Percentiles rank a stretch among this genome's conserved stretches.
Evolutionary conservation across 2,888 invertebrate genomes (phyloP).

Genomic region (Caenorhabditis doughertyi): DNA sequence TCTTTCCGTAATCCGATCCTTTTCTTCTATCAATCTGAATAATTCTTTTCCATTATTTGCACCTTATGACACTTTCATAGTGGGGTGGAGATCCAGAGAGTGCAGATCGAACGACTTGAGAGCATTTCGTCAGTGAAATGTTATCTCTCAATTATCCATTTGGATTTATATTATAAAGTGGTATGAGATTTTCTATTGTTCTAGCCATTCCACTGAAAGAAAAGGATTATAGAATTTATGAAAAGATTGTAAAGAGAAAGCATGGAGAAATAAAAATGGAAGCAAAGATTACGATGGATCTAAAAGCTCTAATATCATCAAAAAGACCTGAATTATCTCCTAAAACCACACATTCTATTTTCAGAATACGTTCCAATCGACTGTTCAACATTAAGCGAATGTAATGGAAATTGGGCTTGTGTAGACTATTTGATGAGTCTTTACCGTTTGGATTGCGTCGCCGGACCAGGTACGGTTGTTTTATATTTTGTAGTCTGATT

Average conservation of each 20-base stretch:
- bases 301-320: not conserved
- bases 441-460: conserved; percentile 53
- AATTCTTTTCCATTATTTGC: conserved; percentile 8
- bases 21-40: conserved; percentile 8
- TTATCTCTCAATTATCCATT: conserved; percentile 4
- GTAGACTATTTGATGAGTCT: conserved; percentile 42
- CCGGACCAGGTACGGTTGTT: conserved; percentile 27
- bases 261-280: not conserved
- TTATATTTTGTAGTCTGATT: not conserved
- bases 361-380: conserved; percentile 41
- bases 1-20: conserved; percentile 14
- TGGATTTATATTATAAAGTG: conserved; percentile 1
- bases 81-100: conserved; percentile 1
- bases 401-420: conserved; percentile 39
- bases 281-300: not conserved
- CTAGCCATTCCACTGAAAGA: not conserved
- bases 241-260: no score
- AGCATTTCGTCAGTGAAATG: not conserved
- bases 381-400: conserved; percentile 47
- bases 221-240: not conserved
- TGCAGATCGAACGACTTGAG: conserved; percentile 4
- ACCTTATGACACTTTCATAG: conserved; percentile 3
- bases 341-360: no score
- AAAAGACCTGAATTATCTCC: no score
- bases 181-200: not conserved